These are phyloP conservation scores for Hiodon alosoides DNA, from an alignment of 2,113 vertebrate species.

Conservation along the genomic window DNA sequence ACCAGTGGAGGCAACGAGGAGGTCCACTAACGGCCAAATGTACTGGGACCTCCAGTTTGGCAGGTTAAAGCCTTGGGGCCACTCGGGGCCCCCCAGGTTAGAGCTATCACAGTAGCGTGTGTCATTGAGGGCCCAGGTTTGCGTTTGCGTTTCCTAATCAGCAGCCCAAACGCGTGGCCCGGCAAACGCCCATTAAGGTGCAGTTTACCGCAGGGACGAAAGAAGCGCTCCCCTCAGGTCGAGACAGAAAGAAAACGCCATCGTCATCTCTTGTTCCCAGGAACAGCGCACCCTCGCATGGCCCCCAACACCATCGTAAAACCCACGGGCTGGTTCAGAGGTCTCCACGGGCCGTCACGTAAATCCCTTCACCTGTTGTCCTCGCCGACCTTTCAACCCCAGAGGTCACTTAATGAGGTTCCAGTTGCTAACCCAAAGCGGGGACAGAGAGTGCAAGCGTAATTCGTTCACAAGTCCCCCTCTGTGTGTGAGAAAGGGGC, in stretches of 20 bases:
- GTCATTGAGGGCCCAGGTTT: too few relatives aligned
- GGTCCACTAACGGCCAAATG: too few relatives aligned
- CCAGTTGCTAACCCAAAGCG: neutral
- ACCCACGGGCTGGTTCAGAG: neutral
- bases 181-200: neutral
- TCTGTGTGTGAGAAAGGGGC: neutral
- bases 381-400: constrained; percentile 3
- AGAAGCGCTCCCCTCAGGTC: too few relatives aligned
- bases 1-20: too few relatives aligned
- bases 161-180: neutral
- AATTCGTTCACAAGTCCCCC: too few relatives aligned
- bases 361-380: constrained; percentile 2
- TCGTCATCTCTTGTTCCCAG: neutral
- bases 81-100: too few relatives aligned
- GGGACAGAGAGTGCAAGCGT: neutral
- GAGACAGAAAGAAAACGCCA: neutral
- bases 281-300: too few relatives aligned
- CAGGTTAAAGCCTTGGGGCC: too few relatives aligned
- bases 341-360: neutral
- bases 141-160: neutral
- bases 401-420: constrained; percentile 7
- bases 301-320: too few relatives aligned
- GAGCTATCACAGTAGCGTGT: too few relatives aligned
- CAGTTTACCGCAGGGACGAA: too few relatives aligned
- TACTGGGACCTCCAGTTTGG: too few relatives aligned